Evolutionary conservation across 2,888 invertebrate species (phyloP).

Genomic region (Disparrhopalites patrizii): DNA sequence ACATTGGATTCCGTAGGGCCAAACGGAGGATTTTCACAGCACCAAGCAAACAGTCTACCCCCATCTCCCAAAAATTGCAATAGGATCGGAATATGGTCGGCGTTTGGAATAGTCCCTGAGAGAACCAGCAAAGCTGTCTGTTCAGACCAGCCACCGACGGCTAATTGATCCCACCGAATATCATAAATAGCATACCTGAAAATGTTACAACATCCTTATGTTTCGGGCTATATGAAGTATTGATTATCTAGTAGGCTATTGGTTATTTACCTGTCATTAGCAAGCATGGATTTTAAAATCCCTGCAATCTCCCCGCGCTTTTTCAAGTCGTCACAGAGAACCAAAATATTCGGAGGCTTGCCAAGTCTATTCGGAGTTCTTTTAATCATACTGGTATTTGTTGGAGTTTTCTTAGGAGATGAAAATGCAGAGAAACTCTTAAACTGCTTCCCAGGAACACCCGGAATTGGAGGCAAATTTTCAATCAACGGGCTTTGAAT

Average conservation of each 20-base stretch:
- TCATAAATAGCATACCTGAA: slow-evolving; percentile 56
- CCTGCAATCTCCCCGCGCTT: slow-evolving; percentile 35
- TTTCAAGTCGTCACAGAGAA: slow-evolving; percentile 38
- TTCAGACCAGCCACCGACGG: slow-evolving; percentile 60
- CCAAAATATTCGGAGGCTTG: slow-evolving; percentile 45
- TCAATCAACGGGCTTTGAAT: slow-evolving; percentile 10
- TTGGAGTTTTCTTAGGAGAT: slow-evolving; percentile 33
- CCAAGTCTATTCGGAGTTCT: slow-evolving; percentile 41
- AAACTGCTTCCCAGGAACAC: slow-evolving; percentile 6
- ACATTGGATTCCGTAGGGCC: no score
- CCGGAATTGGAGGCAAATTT: background rate
- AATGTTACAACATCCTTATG: no score
- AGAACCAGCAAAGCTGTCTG: slow-evolving; percentile 69
- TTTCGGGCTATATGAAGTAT: background rate
- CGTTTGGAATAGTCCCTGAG: slow-evolving; percentile 67
- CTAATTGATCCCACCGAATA: slow-evolving; percentile 52
- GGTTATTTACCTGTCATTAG: slow-evolving; percentile 37
- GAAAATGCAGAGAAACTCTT: slow-evolving; percentile 28
- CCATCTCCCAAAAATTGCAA: slow-evolving; percentile 46
- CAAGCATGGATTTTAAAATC: slow-evolving; percentile 40
- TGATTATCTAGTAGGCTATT: background rate
- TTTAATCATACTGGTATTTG: background rate
- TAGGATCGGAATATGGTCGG: slow-evolving; percentile 57
- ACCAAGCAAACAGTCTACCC: slow-evolving; percentile 43
- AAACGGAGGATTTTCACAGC: slow-evolving; percentile 45